Evolutionary conservation across 1,140 invertebrate species (phyloP).

Genomic region (Bacillus rossius): DNA sequence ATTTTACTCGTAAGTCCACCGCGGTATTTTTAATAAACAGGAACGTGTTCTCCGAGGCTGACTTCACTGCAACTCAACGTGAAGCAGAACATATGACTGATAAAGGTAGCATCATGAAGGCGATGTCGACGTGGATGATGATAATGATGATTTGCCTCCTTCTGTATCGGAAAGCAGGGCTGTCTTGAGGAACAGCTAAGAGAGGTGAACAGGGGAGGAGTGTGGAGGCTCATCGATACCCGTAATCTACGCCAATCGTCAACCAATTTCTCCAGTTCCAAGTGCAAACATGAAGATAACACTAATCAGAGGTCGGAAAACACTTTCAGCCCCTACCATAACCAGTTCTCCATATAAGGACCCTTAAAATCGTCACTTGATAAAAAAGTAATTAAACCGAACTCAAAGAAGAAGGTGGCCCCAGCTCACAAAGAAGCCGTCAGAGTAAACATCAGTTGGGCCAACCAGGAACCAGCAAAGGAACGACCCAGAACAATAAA

Average conservation of each 20-base stretch:
- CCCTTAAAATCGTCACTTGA: background rate
- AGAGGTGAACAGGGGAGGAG: background rate
- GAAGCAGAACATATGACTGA: background rate
- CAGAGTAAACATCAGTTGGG: background rate
- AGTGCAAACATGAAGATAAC: slow-evolving; percentile 2
- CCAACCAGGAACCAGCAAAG: slow-evolving; percentile 3
- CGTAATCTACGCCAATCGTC: background rate
- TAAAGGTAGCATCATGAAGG: background rate
- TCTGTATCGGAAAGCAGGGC: background rate
- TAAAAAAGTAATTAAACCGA: background rate
- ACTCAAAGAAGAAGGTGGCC: background rate
- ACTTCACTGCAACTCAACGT: slow-evolving; percentile 20
- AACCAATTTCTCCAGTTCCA: no score
- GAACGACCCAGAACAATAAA: background rate
- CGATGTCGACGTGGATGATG: background rate
- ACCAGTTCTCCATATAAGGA: slow-evolving; percentile 2
- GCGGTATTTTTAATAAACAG: slow-evolving; percentile 32
- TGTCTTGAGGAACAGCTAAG: background rate
- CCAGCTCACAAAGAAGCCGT: background rate
- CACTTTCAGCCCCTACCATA: slow-evolving; percentile 1
- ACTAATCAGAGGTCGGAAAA: background rate
- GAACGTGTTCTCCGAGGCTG: slow-evolving; percentile 26
- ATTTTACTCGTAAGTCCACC: slow-evolving; percentile 29
- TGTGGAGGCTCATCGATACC: background rate
- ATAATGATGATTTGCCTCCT: background rate